Evolutionary conservation across 2,113 vertebrate species (phyloP).

Genomic region (Spizaetus ornatus): DNA sequence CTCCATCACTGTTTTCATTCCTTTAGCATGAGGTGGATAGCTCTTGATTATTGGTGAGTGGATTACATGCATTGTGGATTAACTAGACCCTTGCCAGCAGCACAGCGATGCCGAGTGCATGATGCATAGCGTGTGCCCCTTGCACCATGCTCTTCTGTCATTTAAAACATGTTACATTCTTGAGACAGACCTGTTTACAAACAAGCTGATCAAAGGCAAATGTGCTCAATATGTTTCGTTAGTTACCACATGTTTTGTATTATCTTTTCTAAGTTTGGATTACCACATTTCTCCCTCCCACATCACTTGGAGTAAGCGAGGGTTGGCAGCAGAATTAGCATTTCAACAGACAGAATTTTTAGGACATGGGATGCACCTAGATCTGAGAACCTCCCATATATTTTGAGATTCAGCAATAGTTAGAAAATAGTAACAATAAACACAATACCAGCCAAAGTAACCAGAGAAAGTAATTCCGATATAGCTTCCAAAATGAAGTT

Average conservation of each 20-base stretch:
- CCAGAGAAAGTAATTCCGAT: neutral
- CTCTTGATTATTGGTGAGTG: neutral
- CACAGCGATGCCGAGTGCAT: neutral
- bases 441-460: neutral
- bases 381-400: neutral
- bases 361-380: neutral
- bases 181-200: neutral
- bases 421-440: neutral
- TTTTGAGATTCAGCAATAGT: neutral
- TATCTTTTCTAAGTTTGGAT: neutral
- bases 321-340: neutral
- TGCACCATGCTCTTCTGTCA: neutral
- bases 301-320: neutral
- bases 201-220: neutral
- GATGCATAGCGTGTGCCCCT: neutral
- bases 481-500: neutral
- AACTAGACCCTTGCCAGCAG: neutral
- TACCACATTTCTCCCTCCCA: neutral
- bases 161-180: neutral
- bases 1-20: neutral
- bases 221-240: fast-evolving
- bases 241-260: neutral
- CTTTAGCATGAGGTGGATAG: neutral
- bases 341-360: neutral
- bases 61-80: neutral